Evolutionary conservation across 37 sponge, comb jelly and placozoan genomes (phyloP).

Genomic region (Corticium candelabrum): DNA sequence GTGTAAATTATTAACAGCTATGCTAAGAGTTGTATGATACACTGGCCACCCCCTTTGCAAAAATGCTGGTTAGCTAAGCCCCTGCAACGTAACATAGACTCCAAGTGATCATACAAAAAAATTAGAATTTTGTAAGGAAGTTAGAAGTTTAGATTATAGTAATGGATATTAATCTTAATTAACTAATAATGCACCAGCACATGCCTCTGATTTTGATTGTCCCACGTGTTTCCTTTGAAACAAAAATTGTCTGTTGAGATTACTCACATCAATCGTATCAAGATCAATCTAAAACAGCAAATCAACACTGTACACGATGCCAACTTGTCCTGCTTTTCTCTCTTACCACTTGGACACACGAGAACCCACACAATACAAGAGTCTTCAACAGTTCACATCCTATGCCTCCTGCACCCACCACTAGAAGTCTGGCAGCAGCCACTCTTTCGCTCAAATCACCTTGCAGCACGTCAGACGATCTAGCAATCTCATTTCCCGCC

Average conservation of each 20-base stretch:
- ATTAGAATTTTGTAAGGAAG: background rate
- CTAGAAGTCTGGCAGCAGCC: constrained; percentile 36
- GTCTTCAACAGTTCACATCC: constrained; percentile 98
- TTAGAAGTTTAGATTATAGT: background rate
- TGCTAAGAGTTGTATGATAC: too few species aligned
- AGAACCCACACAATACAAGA: constrained; percentile 85
- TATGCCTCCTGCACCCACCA: constrained; percentile 99
- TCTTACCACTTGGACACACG: constrained; percentile 68
- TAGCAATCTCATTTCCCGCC: too few species aligned
- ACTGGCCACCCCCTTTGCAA: too few species aligned
- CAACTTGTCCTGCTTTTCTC: background rate
- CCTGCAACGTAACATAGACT: too few species aligned
- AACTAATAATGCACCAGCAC: background rate
- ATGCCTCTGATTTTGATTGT: constrained; percentile 75
- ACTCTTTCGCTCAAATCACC: background rate
- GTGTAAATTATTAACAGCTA: too few species aligned
- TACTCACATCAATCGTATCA: constrained; percentile 98
- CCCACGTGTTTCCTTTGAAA: constrained; percentile 97
- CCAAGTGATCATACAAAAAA: too few species aligned
- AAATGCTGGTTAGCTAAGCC: too few species aligned
- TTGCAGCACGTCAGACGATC: background rate
- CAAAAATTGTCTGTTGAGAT: constrained; percentile 94
- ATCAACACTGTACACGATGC: background rate
- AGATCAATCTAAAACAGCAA: constrained; percentile 65
- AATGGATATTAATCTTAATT: background rate